These are phyloP conservation scores for Mercenaria mercenaria DNA, from an alignment of 1,140 invertebrate species.

Conservation along the genomic window DNA sequence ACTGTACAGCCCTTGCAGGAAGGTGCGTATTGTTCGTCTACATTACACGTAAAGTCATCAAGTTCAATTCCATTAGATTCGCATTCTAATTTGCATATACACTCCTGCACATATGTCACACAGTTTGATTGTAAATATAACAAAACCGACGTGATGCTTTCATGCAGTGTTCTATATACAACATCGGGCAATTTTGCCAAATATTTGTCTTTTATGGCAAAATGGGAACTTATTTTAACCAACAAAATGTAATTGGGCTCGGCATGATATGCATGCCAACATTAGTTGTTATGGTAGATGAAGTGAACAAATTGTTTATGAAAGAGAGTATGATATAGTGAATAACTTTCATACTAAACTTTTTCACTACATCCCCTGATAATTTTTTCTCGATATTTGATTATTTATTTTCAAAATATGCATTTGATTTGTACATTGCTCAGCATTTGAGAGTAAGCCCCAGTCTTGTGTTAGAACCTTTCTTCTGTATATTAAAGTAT, in stretches of 20 bases:
- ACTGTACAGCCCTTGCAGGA: neutral
- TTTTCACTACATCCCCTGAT: neutral
- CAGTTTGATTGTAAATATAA: slow-evolving; percentile 10
- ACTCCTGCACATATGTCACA: slow-evolving; percentile 17
- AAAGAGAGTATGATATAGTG: too few species aligned
- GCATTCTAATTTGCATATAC: slow-evolving; percentile 15
- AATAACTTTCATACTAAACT: neutral
- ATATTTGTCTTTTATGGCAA: neutral
- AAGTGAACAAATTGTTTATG: too few species aligned
- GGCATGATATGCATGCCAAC: too few species aligned
- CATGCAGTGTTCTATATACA: neutral
- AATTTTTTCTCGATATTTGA: neutral
- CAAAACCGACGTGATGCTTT: neutral
- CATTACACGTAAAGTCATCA: neutral
- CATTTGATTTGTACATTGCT: too few species aligned
- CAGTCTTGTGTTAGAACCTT: too few species aligned
- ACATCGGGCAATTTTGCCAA: neutral
- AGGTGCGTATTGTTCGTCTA: neutral
- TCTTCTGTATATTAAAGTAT: too few species aligned
- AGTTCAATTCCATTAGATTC: slow-evolving; percentile 27
- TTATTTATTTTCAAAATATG: neutral
- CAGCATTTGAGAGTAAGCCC: too few species aligned
- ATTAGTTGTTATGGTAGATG: too few species aligned
- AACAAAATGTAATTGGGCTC: too few species aligned
- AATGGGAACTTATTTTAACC: too few species aligned